Conservation (phyloP, 2,113 vertebrate species). For the Scopus umbretta region DNA sequence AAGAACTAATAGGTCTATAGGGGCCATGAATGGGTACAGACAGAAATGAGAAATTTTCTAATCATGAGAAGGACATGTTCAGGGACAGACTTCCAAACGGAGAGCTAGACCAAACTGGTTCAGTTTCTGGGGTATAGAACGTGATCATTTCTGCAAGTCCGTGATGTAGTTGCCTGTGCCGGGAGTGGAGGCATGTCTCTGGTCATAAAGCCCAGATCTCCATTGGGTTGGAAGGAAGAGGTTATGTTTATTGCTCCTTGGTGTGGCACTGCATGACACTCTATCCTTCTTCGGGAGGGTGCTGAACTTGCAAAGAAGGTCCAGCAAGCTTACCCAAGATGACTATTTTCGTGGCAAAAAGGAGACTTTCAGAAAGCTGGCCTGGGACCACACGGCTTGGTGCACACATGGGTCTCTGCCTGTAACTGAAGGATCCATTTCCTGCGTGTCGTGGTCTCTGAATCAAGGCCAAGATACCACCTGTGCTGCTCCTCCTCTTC, state of each 20-base stretch:
- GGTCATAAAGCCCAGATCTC: neutral
- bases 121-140: neutral
- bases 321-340: neutral
- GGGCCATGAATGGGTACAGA: neutral
- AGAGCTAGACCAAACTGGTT: neutral
- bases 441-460: neutral
- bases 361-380: neutral
- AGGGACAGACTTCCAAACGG: neutral
- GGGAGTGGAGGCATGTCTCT: rapidly evolving
- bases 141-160: neutral
- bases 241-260: neutral
- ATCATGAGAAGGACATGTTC: neutral
- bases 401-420: neutral
- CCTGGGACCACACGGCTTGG: neutral
- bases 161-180: neutral
- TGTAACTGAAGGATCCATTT: neutral
- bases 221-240: neutral
- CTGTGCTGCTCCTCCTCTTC: neutral
- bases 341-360: neutral
- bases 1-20: slow-evolving; percentile 13
- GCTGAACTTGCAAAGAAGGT: neutral
- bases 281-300: neutral
- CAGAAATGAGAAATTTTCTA: slow-evolving; percentile 22
- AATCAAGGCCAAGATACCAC: neutral
- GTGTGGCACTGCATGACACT: neutral